Percentiles rank a stretch among this genome's conserved stretches.
Evolutionary conservation across 2,797 vertebrate genomes (phyloP).

Genomic region (Sebastes hubbsi): DNA sequence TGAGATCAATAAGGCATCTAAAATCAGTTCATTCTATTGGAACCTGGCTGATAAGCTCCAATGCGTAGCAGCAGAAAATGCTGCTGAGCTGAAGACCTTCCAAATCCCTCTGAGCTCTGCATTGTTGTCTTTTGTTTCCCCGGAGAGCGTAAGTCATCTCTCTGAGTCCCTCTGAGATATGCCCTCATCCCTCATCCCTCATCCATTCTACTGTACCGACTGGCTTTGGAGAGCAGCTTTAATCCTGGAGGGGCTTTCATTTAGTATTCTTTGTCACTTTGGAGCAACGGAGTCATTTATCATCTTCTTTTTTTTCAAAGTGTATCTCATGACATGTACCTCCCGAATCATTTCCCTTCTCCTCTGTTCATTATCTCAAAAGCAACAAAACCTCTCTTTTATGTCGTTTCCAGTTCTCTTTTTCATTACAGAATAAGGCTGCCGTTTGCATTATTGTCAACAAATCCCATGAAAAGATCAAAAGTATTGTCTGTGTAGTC

Average conservation of each 20-base stretch:
- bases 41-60: neutral
- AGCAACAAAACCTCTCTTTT: neutral
- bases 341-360: neutral
- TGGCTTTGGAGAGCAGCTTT: neutral
- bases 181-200: neutral
- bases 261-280: neutral
- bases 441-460: neutral
- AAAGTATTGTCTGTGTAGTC: neutral
- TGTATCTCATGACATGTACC: neutral
- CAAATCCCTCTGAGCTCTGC: slow-evolving; percentile 17
- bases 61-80: neutral
- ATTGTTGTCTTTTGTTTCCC: neutral
- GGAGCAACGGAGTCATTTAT: neutral
- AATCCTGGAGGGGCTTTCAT: neutral
- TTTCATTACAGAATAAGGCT: neutral
- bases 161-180: neutral
- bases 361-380: neutral
- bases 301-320: neutral
- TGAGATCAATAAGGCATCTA: slow-evolving; percentile 2
- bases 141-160: neutral
- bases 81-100: slow-evolving; percentile 10
- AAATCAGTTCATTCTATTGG: neutral
- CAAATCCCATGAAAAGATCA: neutral
- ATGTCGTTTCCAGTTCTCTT: neutral
- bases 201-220: neutral